Conservation (phyloP, 2,888 invertebrate genomes). For the Hydropsyche betteni region DNA sequence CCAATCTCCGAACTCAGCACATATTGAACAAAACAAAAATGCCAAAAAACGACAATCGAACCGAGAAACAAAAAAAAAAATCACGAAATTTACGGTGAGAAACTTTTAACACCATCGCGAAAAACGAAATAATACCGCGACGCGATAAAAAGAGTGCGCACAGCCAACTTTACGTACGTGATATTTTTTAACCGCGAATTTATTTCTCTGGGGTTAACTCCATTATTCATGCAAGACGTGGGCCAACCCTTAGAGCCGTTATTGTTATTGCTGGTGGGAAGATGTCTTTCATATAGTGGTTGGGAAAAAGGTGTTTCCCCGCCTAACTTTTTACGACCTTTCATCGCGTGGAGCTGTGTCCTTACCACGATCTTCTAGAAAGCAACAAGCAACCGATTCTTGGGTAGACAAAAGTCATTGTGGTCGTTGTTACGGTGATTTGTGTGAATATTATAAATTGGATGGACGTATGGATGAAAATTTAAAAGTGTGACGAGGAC, state of each 20-base stretch:
- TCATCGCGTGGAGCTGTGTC: slow-evolving; percentile 39
- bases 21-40: slow-evolving; percentile 18
- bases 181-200: slow-evolving; percentile 50
- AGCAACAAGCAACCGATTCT: slow-evolving; percentile 25
- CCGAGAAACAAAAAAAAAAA: not conserved
- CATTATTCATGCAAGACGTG: slow-evolving; percentile 49
- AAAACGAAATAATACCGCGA: not conserved
- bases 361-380: not conserved
- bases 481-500: too few species aligned
- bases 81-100: slow-evolving; percentile 10
- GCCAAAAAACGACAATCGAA: slow-evolving; percentile 1
- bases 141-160: not conserved
- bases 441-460: not conserved
- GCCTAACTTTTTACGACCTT: slow-evolving; percentile 48
- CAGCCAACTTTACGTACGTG: slow-evolving; percentile 39
- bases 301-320: slow-evolving; percentile 31
- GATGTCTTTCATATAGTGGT: slow-evolving; percentile 21
- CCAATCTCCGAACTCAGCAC: slow-evolving; percentile 1
- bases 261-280: slow-evolving; percentile 44
- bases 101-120: slow-evolving; percentile 11
- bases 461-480: too few species aligned
- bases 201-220: slow-evolving; percentile 46
- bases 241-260: slow-evolving; percentile 46
- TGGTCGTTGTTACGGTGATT: slow-evolving; percentile 36
- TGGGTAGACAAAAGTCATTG: slow-evolving; percentile 49